phyloP scores from a whole-genome alignment of 2,888 invertebrate species.

The Troglohyphantes excavatus region DNA sequence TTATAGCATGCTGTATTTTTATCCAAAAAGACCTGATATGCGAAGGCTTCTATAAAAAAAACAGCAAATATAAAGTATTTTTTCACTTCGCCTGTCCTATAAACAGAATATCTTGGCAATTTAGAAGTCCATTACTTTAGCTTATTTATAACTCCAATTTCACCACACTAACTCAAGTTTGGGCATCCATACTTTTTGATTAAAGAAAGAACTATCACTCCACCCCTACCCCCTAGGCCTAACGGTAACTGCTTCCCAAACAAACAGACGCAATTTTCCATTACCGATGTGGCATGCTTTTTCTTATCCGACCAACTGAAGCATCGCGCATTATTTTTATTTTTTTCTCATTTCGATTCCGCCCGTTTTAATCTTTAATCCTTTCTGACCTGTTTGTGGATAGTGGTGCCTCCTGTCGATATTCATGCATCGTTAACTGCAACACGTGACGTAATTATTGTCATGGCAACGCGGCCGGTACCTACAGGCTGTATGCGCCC shows the following conservation, averaged over 20 bases:
- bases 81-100: neutral
- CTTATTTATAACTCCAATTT: neutral
- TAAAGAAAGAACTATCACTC: neutral
- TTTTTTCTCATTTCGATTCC: no score
- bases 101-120: neutral
- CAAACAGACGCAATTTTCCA: slow-evolving; percentile 3
- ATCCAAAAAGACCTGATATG: no score
- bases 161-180: neutral
- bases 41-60: neutral
- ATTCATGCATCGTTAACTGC: slow-evolving; percentile 70
- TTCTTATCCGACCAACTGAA: slow-evolving; percentile 18
- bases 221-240: neutral
- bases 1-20: no score
- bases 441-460: slow-evolving; percentile 69
- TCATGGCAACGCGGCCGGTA: slow-evolving; percentile 72
- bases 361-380: slow-evolving; percentile 54
- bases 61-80: neutral
- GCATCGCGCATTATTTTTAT: neutral
- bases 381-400: slow-evolving; percentile 57
- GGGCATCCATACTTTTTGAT: neutral
- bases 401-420: slow-evolving; percentile 61
- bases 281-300: neutral
- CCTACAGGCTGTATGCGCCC: slow-evolving; percentile 62
- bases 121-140: neutral
- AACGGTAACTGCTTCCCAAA: neutral